Evolutionary conservation across 2,797 vertebrate genomes (phyloP), one percentile per base, ranked within the genome.

Genomic region (Chelon labrosus): DNA sequence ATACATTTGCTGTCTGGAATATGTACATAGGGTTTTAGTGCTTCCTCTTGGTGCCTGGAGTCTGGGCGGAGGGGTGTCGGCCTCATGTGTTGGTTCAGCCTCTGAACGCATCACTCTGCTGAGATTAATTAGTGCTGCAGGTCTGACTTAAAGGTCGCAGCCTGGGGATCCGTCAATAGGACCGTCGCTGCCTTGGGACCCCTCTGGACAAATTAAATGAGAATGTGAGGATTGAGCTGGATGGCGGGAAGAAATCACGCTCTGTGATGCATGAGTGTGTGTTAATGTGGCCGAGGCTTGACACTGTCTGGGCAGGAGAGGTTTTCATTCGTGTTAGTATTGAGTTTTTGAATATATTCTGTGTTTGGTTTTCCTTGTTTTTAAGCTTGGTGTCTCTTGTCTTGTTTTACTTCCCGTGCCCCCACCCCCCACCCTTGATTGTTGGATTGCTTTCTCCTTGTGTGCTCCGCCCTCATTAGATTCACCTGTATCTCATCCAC

Each of bases 81-180:
- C 65, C 55, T 59, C 39, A 60, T 0, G 19, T 74, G 72, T 71
- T 60, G 73, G 22, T 80, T 86, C 52, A 57, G 67, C 70, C 81
- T 66, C 64, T 73, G 72, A 80, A 84, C 83, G 70, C 82, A 78
- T 85, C 76, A 19, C 77, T 74, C 65, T 77, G 39, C 76, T 82
- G 59, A 81, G 86, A 91, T 91, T 92, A 87, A 92, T 92, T 91
- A 87, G 73, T 51, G 63, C 71, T 70, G 50, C 82, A 66, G 70
- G 75, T 84, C 73, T 83, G 85, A 84, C 61, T 84, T 85, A 90
- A 91, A 90, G 86, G 84, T 87, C 58, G 2, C 70, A 72, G 77
- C 73, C 62, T 46, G 42, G 79, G 81, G 82, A 83, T 83, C 79
- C 77, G 77, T 88, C 85, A 85, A 82, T 75, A 82, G 65, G 72